These are phyloP conservation scores for western clawed frog (Xenopus tropicalis) DNA, from an alignment of 2,113 vertebrate species.

Conservation along the genomic window UCB_Xtro_10.0 CM004446.2:4549001-4549500, in stretches of 20 bases:
- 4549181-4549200: conserved; percentile 17
- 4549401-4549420: conserved; percentile 85
- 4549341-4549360: conserved; percentile 76
- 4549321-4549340: conserved; percentile 91
- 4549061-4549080: conserved; percentile 48
- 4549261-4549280: conserved; percentile 76
- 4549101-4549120: conserved; percentile 68
- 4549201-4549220: no score
- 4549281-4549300: conserved; percentile 74
- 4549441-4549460: conserved; percentile 64
- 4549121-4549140: conserved; percentile 73
- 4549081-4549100: conserved; percentile 51
- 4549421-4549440: conserved; percentile 84
- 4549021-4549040: no score
- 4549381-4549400: conserved; percentile 86
- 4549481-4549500: no score
- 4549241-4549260: no score
- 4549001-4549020: no score
- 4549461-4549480: conserved; percentile 40
- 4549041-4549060: no score
- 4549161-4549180: conserved; percentile 76
- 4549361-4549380: conserved; percentile 60
- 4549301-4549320: conserved; percentile 81
- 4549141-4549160: conserved; percentile 77
- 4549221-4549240: no score